Evolutionary conservation across 2,888 invertebrate genomes (phyloP), one percentile per base, ranked within the genome.

Genomic region (Bembecia ichneumoniformis): DNA sequence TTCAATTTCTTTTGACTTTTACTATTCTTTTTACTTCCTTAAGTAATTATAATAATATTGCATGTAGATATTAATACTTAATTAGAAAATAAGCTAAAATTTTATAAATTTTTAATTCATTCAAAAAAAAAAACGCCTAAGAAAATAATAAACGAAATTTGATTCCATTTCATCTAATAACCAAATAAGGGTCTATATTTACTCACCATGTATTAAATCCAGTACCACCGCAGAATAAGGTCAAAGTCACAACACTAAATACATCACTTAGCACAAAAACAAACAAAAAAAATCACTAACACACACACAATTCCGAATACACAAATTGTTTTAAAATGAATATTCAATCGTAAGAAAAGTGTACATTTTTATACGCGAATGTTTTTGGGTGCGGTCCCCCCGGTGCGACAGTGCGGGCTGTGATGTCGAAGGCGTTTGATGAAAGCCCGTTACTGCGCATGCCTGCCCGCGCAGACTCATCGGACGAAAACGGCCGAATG

Each of bases 391-490:
- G 77, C 77, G 79, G 79, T 65, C 28, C 61, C 58, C 62, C 58
- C 68, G 68, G 65, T 73, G 71, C 82, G 77, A 70, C 77, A 71
- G 72, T 68, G 68, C 74, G 66, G 69, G 64, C 67, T 76, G 75
- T 68, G 64, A 54, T 64, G 75, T 83, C 81, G 80, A 66, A 68
- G 71, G 73, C 68, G 63, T 76, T 73, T 77, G 77, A 74, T 64
- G 65, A 64, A 63, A 63, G 55, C 57, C 40, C 40, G 48, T 52
- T 55, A 69, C 72, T 84, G 84, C 84, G 84, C 84, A 86, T 80
- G 79, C 65, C 61, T 74, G 66, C 63, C 70, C 82, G 82, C 82
- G 82, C 83, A 82, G 66, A 69, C 69, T 73, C 66, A 63, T 66
- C 62, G 51, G 49, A 36, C 52, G 52, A 49, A 49, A 34, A 7